A percentile compares a stretch with the other conserved stretches of the same genome.
These are phyloP conservation scores for Onthophagus sagittarius DNA, from an alignment of 2,888 invertebrate species.

Conservation along the genomic window DNA sequence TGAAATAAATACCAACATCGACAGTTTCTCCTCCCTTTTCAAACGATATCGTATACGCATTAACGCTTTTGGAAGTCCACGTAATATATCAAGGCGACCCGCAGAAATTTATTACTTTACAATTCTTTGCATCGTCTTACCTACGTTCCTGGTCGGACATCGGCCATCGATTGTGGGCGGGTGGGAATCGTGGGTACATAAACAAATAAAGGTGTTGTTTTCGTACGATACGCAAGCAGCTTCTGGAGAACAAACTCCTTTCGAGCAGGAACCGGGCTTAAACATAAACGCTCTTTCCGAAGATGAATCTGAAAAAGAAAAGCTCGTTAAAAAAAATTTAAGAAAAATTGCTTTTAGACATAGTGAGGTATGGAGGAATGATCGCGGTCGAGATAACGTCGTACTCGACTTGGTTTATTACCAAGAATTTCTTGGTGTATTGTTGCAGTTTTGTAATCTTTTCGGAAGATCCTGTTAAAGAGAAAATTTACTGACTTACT, in stretches of 20 bases:
- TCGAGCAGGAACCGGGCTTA: constrained; percentile 48
- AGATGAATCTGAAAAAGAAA: constrained; percentile 21
- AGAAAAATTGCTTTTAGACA: constrained; percentile 1
- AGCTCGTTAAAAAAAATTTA: not conserved
- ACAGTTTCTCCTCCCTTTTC: not conserved
- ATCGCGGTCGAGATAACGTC: not conserved
- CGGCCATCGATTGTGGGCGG: constrained; percentile 58
- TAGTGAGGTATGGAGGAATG: constrained; percentile 2
- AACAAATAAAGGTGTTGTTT: constrained; percentile 56
- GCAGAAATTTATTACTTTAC: not conserved
- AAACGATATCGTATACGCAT: not conserved
- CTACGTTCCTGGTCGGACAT: constrained; percentile 59
- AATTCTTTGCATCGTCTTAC: constrained; percentile 42
- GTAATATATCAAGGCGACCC: not conserved
- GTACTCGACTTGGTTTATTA: not conserved
- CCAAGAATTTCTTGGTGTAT: not conserved
- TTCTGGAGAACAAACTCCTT: constrained; percentile 58
- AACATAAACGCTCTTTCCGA: constrained; percentile 32
- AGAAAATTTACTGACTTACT: not conserved
- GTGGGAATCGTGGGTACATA: constrained; percentile 64
- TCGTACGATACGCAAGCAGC: constrained; percentile 57
- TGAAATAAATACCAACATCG: not conserved
- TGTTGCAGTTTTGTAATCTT: not conserved
- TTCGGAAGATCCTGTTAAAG: not conserved
- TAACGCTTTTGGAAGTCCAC: not conserved